These are phyloP conservation scores for Cataglyphis rosenhaueri DNA, from an alignment of 2,888 invertebrate genomes.

Conservation along the genomic window DNA sequence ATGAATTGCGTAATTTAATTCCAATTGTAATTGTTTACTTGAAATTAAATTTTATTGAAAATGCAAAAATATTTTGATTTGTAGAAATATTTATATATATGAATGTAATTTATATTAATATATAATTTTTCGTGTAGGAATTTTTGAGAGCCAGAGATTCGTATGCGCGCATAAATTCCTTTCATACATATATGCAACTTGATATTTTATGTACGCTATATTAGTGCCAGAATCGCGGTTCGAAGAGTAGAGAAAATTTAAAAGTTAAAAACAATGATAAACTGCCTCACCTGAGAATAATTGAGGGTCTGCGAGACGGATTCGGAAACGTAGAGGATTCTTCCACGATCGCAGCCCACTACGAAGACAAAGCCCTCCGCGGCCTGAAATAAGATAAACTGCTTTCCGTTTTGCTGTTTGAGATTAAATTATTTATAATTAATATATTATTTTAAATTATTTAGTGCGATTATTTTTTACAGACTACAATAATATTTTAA, in stretches of 20 bases:
- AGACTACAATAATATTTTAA: neutral
- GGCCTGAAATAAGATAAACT: constrained; percentile 87
- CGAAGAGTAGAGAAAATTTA: neutral
- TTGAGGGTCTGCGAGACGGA: constrained; percentile 94
- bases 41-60: too few species aligned
- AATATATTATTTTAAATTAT: too few species aligned
- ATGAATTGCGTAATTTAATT: neutral
- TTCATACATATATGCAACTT: neutral
- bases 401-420: constrained; percentile 63
- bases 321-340: constrained; percentile 95
- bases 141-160: neutral
- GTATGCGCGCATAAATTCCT: neutral
- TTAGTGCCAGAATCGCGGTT: neutral
- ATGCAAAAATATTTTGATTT: too few species aligned
- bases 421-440: constrained; percentile 64
- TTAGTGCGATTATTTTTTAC: neutral
- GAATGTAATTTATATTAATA: too few species aligned
- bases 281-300: constrained; percentile 90
- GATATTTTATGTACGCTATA: neutral
- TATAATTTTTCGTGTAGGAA: too few species aligned
- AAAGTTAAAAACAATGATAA: neutral
- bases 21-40: neutral
- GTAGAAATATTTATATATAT: too few species aligned
- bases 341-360: constrained; percentile 96
- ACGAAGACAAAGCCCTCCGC: constrained; percentile 97